Conservation (phyloP, 2,888 invertebrate species). For the Nesidiocoris tenuis region DNA sequence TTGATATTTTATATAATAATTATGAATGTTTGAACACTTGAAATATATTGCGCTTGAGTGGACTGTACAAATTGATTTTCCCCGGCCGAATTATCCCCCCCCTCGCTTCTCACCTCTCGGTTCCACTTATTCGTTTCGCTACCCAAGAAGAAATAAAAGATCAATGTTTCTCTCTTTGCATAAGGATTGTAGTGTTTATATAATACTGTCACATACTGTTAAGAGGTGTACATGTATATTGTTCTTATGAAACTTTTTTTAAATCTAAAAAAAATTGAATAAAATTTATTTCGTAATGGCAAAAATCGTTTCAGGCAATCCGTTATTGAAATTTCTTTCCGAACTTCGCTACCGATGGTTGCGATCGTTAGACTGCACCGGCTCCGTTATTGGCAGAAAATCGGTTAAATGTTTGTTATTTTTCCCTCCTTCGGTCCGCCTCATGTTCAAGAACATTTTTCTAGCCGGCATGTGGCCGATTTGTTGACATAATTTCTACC, state of each 20-base stretch:
- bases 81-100: slow-evolving; percentile 36
- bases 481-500: slow-evolving; percentile 15
- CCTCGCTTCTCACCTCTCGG: neutral
- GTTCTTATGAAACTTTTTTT: slow-evolving; percentile 37
- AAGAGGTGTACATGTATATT: slow-evolving; percentile 44
- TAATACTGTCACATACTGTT: slow-evolving; percentile 40
- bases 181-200: slow-evolving; percentile 39
- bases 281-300: slow-evolving; percentile 26
- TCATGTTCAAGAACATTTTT: neutral
- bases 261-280: slow-evolving; percentile 23
- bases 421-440: neutral
- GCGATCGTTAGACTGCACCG: too few species aligned
- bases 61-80: slow-evolving; percentile 48
- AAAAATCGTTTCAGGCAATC: neutral
- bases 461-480: slow-evolving; percentile 17
- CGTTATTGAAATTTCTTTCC: neutral
- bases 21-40: slow-evolving; percentile 47
- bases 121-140: slow-evolving; percentile 1
- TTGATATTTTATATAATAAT: slow-evolving; percentile 47
- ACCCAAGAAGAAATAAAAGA: slow-evolving; percentile 10
- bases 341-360: too few species aligned
- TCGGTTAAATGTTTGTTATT: neutral
- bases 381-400: slow-evolving; percentile 6
- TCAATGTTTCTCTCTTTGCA: slow-evolving; percentile 39
- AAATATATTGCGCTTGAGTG: slow-evolving; percentile 49